A percentile compares a stretch with the other conserved stretches of the same genome.
Conservation (phyloP, 1,140 invertebrate genomes). For the Polypedilum pembai region DNA sequence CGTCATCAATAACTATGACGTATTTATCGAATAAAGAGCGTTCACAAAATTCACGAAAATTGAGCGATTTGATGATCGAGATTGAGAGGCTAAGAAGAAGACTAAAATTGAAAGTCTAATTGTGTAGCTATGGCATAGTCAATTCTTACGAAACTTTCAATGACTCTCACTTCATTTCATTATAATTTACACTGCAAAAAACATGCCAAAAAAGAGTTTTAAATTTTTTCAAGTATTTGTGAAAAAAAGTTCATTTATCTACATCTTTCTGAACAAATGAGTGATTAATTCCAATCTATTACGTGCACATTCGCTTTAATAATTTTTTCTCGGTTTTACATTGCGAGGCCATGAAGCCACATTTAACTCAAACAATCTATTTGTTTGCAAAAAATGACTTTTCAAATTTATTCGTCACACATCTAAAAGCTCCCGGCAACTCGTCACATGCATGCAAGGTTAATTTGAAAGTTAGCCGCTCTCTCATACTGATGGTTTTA, state of each 20-base stretch:
- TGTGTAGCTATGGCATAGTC: background rate
- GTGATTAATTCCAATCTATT: conserved; percentile 19
- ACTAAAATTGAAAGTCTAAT: background rate
- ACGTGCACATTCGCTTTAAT: conserved; percentile 4
- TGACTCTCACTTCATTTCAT: background rate
- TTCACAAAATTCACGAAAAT: background rate
- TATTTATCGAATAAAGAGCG: background rate
- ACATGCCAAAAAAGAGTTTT: background rate
- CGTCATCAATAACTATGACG: background rate
- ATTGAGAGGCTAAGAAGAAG: background rate
- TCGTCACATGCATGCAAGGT: background rate
- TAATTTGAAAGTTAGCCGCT: too few species aligned
- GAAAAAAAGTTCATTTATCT: too few species aligned
- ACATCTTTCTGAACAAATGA: background rate
- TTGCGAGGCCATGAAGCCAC: background rate
- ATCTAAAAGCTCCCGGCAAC: background rate
- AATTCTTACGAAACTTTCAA: background rate
- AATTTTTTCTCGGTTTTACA: background rate
- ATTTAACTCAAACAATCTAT: background rate
- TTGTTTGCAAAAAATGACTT: background rate
- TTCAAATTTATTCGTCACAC: background rate
- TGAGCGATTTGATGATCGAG: background rate
- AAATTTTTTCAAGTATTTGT: too few species aligned
- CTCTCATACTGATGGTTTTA: too few species aligned
- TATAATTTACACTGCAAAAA: background rate